These are phyloP conservation scores for Amphipyra tragopoginis DNA, from an alignment of 2,888 invertebrate species.

Conservation along the genomic window DNA sequence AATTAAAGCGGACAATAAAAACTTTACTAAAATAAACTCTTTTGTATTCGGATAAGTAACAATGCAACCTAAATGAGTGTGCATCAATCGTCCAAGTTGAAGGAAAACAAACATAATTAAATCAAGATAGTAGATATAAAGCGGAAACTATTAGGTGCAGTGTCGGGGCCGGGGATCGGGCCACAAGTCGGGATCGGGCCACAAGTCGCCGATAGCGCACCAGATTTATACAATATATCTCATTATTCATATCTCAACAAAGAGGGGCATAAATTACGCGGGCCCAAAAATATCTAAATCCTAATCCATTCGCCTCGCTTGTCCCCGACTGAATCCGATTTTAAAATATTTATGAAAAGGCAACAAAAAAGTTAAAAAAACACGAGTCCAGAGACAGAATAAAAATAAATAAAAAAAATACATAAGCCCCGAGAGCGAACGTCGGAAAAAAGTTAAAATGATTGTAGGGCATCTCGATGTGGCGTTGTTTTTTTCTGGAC, in stretches of 20 bases:
- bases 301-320: slow-evolving; percentile 88
- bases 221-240: slow-evolving; percentile 78
- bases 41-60: slow-evolving; percentile 54
- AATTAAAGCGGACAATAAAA: slow-evolving; percentile 51
- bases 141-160: slow-evolving; percentile 72
- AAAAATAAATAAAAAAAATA: slow-evolving; percentile 81
- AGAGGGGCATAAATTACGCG: slow-evolving; percentile 88
- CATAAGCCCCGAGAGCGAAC: slow-evolving; percentile 81
- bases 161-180: slow-evolving; percentile 51
- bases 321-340: slow-evolving; percentile 88
- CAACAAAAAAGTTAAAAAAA: slow-evolving; percentile 76
- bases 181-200: slow-evolving; percentile 60
- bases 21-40: slow-evolving; percentile 58
- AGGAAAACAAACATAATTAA: slow-evolving; percentile 65
- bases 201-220: slow-evolving; percentile 69
- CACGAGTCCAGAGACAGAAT: slow-evolving; percentile 84
- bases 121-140: slow-evolving; percentile 63
- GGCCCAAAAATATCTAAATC: slow-evolving; percentile 88
- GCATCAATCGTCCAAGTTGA: slow-evolving; percentile 55
- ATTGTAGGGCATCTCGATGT: slow-evolving; percentile 86
- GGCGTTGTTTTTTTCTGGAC: slow-evolving; percentile 75
- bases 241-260: slow-evolving; percentile 89
- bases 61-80: slow-evolving; percentile 59
- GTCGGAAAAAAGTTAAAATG: slow-evolving; percentile 88
- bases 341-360: slow-evolving; percentile 89